These are phyloP conservation scores for Cyphomyrmex costatus DNA, from an alignment of 1,140 invertebrate genomes.

Conservation along the genomic window DNA sequence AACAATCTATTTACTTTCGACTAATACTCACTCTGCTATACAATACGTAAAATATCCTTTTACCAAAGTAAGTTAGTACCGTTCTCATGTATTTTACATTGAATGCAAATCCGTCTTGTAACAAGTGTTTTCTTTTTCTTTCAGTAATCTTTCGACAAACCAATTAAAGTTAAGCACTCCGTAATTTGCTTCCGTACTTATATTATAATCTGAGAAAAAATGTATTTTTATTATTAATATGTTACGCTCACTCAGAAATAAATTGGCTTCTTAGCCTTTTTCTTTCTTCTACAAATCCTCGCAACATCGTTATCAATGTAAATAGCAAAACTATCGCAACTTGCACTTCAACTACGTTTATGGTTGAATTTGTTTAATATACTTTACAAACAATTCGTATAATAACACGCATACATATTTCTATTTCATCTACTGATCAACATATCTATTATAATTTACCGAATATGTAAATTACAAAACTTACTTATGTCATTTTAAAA, in stretches of 20 bases:
- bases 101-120: neutral
- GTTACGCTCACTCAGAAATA: neutral
- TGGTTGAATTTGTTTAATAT: neutral
- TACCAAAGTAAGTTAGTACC: neutral
- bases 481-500: no score
- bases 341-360: neutral
- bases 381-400: neutral
- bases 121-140: neutral
- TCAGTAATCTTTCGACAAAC: neutral
- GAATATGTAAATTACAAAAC: neutral
- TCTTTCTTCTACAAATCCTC: neutral
- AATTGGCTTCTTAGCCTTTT: neutral
- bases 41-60: neutral
- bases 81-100: neutral
- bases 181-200: neutral
- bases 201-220: neutral
- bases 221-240: neutral
- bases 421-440: neutral
- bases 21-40: neutral
- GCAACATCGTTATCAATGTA: neutral
- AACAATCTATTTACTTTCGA: neutral
- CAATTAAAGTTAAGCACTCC: neutral
- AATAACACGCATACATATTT: neutral
- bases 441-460: neutral
- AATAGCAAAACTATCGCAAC: neutral